These are phyloP conservation scores for Plebejus anna DNA, from an alignment of 2,888 invertebrate genomes.

Conservation along the genomic window DNA sequence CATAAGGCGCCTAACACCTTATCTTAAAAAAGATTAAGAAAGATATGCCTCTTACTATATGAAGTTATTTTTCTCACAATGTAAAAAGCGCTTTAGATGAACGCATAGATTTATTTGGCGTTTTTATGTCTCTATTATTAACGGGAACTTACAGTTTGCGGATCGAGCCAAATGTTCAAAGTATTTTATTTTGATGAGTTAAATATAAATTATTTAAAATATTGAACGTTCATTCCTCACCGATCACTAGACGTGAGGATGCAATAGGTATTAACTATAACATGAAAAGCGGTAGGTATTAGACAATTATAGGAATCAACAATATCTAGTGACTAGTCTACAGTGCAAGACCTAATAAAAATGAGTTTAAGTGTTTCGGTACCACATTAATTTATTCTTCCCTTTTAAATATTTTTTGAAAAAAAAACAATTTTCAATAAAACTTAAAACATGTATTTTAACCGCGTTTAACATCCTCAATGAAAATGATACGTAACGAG, in stretches of 20 bases:
- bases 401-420: too few relatives aligned
- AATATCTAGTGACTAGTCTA: too few relatives aligned
- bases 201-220: neutral
- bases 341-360: too few relatives aligned
- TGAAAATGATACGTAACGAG: neutral
- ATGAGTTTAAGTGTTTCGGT: neutral
- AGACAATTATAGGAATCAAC: too few relatives aligned
- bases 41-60: neutral
- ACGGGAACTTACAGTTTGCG: constrained; percentile 2
- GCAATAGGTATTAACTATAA: neutral
- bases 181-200: constrained; percentile 7
- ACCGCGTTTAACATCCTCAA: neutral
- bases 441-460: neutral
- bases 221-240: neutral
- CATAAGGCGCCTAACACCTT: too few relatives aligned
- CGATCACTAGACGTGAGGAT: neutral
- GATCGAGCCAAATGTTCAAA: neutral
- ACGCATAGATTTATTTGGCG: constrained; percentile 6
- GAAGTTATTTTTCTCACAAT: neutral
- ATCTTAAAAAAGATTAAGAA: too few relatives aligned
- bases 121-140: constrained; percentile 15
- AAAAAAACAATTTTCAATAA: neutral
- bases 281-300: too few relatives aligned
- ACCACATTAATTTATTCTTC: neutral
- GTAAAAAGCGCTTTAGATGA: neutral